These are phyloP conservation scores for Pocota personata DNA, from an alignment of 2,888 invertebrate genomes.

Conservation along the genomic window DNA sequence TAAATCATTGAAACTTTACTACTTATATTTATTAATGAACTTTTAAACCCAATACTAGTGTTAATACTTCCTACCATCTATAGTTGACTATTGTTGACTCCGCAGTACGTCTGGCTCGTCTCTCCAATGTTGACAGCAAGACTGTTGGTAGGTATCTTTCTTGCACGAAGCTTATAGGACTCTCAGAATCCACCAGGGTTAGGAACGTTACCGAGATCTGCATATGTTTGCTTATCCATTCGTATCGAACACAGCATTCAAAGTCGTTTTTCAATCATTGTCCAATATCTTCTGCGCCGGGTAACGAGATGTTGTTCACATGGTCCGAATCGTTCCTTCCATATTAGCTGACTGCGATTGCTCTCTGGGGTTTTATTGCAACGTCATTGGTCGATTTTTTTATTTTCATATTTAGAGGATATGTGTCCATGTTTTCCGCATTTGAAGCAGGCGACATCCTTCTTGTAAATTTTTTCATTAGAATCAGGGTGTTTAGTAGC, in stretches of 20 bases:
- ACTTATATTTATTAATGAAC: constrained; percentile 10
- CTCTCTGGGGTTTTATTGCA: neutral
- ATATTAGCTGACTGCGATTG: neutral
- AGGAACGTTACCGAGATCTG: neutral
- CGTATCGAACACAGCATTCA: neutral
- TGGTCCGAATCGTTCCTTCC: neutral
- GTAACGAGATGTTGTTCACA: neutral
- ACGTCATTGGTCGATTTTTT: neutral
- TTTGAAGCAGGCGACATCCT: neutral
- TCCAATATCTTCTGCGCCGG: neutral
- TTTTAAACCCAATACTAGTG: constrained; percentile 18
- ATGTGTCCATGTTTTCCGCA: neutral
- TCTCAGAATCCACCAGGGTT: constrained; percentile 33
- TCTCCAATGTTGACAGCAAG: neutral
- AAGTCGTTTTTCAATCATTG: neutral
- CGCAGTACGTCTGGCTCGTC: neutral
- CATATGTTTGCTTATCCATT: neutral
- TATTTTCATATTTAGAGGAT: neutral
- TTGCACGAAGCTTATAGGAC: constrained; percentile 34
- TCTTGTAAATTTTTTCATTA: no score
- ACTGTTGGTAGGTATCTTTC: constrained; percentile 27
- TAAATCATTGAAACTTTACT: constrained; percentile 35
- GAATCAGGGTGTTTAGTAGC: no score
- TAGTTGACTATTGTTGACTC: neutral
- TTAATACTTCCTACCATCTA: neutral